Evolutionary conservation across 1,140 invertebrate genomes (phyloP).

Genomic region (Triops cancriformis): DNA sequence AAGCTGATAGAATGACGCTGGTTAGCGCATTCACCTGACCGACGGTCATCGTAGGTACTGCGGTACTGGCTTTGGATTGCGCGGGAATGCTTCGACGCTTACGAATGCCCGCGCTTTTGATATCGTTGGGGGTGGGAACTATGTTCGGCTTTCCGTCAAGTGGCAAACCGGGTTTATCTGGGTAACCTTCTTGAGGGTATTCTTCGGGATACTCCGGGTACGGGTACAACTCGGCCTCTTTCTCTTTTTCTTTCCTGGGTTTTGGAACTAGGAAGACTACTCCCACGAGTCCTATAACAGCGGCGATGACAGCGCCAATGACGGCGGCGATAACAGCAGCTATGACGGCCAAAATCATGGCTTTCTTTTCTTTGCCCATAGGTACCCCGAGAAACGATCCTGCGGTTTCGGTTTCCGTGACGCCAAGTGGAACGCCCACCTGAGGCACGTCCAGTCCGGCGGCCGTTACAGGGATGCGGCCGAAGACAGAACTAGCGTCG

Average conservation of each 20-base stretch:
- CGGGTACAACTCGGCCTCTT: not conserved
- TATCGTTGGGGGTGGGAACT: not conserved
- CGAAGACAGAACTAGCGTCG: not conserved
- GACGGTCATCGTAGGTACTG: slow-evolving; percentile 15
- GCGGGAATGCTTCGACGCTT: not conserved
- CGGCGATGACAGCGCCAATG: not conserved
- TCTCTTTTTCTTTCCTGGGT: not conserved
- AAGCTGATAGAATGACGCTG: slow-evolving; percentile 12
- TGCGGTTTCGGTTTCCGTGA: not conserved
- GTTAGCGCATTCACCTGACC: slow-evolving; percentile 16
- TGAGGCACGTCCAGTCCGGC: not conserved
- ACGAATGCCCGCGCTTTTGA: not conserved
- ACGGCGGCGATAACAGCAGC: not conserved
- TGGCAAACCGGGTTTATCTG: not conserved
- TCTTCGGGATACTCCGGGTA: not conserved
- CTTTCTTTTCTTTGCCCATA: not conserved
- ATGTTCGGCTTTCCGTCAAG: not conserved
- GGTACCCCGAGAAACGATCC: not conserved
- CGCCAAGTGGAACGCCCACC: not conserved
- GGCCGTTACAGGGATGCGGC: not conserved
- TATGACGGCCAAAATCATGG: not conserved
- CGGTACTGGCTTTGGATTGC: not conserved
- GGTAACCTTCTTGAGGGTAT: not conserved
- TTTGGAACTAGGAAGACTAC: not conserved
- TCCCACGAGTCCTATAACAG: not conserved